Conservation (phyloP, 53 echinoderm and acorn worm genomes). For the Echinometra lucunter region DNA sequence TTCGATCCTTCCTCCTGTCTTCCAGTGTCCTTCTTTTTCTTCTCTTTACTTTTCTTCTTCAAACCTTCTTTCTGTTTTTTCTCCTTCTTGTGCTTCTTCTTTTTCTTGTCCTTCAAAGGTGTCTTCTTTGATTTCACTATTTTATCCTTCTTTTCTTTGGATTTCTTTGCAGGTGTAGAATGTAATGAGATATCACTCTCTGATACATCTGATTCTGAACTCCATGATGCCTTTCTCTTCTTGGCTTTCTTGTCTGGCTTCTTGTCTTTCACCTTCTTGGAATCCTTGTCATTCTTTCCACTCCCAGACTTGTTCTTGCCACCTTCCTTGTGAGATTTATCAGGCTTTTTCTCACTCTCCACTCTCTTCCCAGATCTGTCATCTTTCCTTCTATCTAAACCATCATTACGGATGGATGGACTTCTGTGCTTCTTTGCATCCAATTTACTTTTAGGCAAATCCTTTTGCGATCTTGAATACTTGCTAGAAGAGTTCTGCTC, state of each 20-base stretch:
- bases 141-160: conserved; percentile 70
- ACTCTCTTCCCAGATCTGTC: conserved; percentile 2
- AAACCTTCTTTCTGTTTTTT: conserved; percentile 77
- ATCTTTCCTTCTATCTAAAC: conserved; percentile 4
- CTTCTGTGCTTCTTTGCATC: conserved; percentile 19
- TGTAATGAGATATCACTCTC: conserved; percentile 49
- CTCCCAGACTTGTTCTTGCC: conserved; percentile 9
- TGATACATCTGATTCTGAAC: neutral
- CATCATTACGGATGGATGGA: neutral
- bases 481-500: neutral
- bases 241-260: neutral
- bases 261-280: neutral
- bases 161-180: conserved; percentile 66
- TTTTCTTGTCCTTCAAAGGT: conserved; percentile 68
- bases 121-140: conserved; percentile 74
- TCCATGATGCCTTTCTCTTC: conserved; percentile 58
- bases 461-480: neutral
- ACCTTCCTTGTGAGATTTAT: conserved; percentile 9
- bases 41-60: conserved; percentile 67
- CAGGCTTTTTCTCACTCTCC: neutral
- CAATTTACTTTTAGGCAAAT: neutral
- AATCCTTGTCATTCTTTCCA: conserved; percentile 30
- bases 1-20: conserved; percentile 61
- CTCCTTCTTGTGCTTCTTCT: conserved; percentile 69
- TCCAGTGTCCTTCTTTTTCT: conserved; percentile 78